Conservation (phyloP, 1,140 invertebrate genomes). For the Sinella curviseta region DNA sequence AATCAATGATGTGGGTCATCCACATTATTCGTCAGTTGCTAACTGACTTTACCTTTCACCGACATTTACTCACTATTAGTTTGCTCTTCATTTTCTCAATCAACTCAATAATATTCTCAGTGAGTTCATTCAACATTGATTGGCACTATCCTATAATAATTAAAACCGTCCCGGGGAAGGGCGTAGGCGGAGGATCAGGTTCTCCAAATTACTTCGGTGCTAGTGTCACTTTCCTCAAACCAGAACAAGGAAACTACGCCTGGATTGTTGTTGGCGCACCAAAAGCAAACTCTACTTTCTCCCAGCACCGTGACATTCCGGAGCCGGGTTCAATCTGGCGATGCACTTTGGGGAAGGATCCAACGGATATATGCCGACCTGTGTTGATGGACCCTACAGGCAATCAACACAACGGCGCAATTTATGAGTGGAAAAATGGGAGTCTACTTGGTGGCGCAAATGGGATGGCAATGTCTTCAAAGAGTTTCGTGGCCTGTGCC, state of each 20-base stretch:
- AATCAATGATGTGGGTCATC: too few relatives aligned
- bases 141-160: slow-evolving; percentile 41
- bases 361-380: slow-evolving; percentile 32
- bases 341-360: slow-evolving; percentile 36
- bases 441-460: slow-evolving; percentile 48
- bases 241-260: background rate
- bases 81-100: too few relatives aligned
- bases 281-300: slow-evolving; percentile 43
- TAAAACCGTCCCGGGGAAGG: slow-evolving; percentile 25
- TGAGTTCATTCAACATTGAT: slow-evolving; percentile 37
- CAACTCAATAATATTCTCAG: too few relatives aligned
- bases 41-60: too few relatives aligned
- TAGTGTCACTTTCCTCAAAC: slow-evolving; percentile 23
- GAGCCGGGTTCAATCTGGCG: slow-evolving; percentile 49
- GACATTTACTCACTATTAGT: too few relatives aligned
- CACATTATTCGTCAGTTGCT: too few relatives aligned
- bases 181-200: background rate
- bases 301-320: slow-evolving; percentile 32
- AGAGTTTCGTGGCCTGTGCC: slow-evolving; percentile 47
- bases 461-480: slow-evolving; percentile 7
- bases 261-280: slow-evolving; percentile 50
- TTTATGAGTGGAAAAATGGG: slow-evolving; percentile 44
- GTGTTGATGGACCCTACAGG: slow-evolving; percentile 39
- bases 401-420: background rate
- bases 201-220: slow-evolving; percentile 35